Evolutionary conservation across 2,888 invertebrate species (phyloP), one percentile per base, ranked within the genome.

Genomic region (Thecocarcelia acutangulata): DNA sequence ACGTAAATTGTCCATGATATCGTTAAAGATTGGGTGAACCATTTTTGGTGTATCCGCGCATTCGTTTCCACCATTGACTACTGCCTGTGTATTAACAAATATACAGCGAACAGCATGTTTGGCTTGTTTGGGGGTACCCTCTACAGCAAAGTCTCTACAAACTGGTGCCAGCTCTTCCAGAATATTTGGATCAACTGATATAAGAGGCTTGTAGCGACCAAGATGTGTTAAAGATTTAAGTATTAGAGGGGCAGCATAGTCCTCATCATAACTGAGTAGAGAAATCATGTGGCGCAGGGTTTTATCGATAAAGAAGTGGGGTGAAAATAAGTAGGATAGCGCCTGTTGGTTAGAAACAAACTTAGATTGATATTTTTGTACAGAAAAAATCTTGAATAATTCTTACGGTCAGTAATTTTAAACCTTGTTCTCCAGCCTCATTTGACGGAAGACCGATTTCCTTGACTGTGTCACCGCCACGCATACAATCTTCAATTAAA

Each of bases 81-180:
- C 63, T 19, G 88, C 61, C 70, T 85, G 85, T n/a, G 96, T 95
- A 90, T 97, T 97, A 58, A 96, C 95, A 90, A 93, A 96, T 69
- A 99, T 93, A 91, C 98, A 98, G 85, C 97, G 92, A 80, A 99
- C 95, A 3, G 98, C 98, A 87, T 98, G 97, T 91, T 99, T 99
- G 6, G 98, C 97, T 91, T 98, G 98, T 90, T 98, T 98, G 0
- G 97, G 95, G 3, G 97, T 96, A 12, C 98, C 98, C 52, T 94
- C 94, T 87, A 96, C 94, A 0, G 97, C 96, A 89, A 97, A 95
- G 69, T 95, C 95, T 88, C 96, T 96, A 90, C 98, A 96, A 63
- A 97, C 93, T 1, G 97, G 96, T 40, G 96, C 94, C 88, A 98
- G 91, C 83, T 94, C 93, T 61, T 96, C 94, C 91, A 96, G 94